These are phyloP conservation scores for Pelvicachromis taeniatus DNA, from an alignment of 2,113 vertebrate genomes.

Conservation along the genomic window DNA sequence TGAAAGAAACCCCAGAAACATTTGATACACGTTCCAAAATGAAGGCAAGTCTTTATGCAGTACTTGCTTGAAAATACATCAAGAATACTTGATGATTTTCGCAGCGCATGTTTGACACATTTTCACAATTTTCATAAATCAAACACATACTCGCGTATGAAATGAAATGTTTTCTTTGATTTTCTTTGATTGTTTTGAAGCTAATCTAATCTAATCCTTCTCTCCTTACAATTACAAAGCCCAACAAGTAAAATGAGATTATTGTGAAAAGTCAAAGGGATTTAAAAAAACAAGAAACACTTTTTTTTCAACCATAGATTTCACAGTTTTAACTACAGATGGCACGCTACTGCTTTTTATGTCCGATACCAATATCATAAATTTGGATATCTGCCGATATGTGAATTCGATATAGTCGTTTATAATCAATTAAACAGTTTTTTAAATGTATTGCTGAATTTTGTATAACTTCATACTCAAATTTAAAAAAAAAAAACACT, in stretches of 20 bases:
- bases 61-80: background rate
- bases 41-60: background rate
- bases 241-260: background rate
- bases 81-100: background rate
- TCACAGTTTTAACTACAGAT: background rate
- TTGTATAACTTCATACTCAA: too few relatives aligned
- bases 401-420: too few relatives aligned
- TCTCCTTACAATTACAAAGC: background rate
- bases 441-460: too few relatives aligned
- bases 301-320: background rate
- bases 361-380: too few relatives aligned
- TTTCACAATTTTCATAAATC: rapidly evolving
- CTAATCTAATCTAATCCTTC: background rate
- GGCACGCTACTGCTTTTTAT: too few relatives aligned
- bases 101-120: background rate
- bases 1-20: background rate
- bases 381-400: too few relatives aligned
- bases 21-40: background rate
- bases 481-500: too few relatives aligned
- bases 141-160: background rate
- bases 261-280: background rate
- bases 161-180: background rate
- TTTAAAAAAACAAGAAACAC: background rate
- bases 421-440: too few relatives aligned
- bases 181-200: background rate